These are phyloP conservation scores for Oreotrochilus melanogaster DNA, from an alignment of 2,113 vertebrate genomes.

Conservation along the genomic window DNA sequence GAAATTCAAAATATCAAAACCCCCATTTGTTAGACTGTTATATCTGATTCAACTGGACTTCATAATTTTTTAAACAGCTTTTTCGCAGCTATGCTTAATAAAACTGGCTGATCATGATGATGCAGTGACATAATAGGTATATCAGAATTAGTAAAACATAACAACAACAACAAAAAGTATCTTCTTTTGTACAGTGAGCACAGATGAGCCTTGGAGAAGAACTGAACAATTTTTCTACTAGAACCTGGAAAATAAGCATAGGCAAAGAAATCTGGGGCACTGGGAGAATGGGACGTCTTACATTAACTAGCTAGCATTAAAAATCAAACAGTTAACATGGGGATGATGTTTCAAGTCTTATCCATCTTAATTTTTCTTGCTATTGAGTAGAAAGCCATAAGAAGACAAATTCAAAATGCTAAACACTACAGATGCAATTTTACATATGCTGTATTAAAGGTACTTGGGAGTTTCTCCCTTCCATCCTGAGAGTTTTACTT, in stretches of 20 bases:
- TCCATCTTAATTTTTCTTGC: neutral
- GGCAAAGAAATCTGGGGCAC: neutral
- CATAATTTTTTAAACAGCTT: neutral
- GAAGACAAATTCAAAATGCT: neutral
- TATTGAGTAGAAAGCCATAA: neutral
- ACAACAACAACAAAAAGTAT: neutral
- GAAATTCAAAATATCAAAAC: neutral
- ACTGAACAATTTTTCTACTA: neutral
- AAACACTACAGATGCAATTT: neutral
- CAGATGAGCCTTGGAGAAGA: neutral
- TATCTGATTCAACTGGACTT: neutral
- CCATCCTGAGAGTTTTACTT: neutral
- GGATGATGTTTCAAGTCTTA: neutral
- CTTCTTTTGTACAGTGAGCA: neutral
- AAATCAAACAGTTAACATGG: neutral
- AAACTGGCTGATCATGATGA: neutral
- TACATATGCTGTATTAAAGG: neutral
- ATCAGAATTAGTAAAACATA: neutral
- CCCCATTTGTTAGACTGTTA: neutral
- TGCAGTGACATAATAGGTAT: neutral
- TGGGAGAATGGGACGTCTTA: neutral
- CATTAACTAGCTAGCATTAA: neutral
- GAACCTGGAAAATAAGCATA: neutral
- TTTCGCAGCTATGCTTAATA: neutral
- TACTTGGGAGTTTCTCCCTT: neutral